Percentiles rank a stretch among this genome's conserved stretches.
Conservation (phyloP, 2,113 vertebrate species). For the Alaudala cheleensis region DNA sequence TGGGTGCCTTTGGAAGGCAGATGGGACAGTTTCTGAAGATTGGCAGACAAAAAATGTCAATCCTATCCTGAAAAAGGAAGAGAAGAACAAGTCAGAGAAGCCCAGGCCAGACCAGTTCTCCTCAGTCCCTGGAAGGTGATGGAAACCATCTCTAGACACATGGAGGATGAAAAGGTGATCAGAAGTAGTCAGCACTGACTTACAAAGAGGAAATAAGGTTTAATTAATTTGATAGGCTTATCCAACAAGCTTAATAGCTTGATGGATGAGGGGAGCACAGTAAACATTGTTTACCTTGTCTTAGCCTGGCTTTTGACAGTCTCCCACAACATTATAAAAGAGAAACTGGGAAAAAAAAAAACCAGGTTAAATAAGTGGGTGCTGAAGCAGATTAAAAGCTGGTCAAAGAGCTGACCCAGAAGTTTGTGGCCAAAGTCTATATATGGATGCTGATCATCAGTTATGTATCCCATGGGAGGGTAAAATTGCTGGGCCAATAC, state of each 20-base stretch:
- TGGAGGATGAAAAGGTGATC: background rate
- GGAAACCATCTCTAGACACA: background rate
- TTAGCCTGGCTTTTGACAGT: background rate
- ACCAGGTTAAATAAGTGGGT: background rate
- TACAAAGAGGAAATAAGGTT: background rate
- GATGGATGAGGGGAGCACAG: background rate
- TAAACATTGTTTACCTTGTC: background rate
- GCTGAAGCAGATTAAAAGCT: background rate
- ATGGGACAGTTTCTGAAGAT: background rate
- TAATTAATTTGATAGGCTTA: background rate
- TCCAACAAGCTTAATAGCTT: background rate
- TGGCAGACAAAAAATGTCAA: background rate
- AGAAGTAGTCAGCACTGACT: background rate
- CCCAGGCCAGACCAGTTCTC: background rate
- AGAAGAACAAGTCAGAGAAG: background rate
- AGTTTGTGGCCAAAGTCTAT: background rate
- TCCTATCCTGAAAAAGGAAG: background rate
- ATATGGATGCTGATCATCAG: background rate
- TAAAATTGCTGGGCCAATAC: background rate
- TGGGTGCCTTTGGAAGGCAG: background rate
- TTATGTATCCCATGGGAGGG: fast-evolving
- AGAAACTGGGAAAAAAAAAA: background rate
- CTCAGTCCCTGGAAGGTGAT: background rate
- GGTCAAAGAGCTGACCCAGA: background rate
- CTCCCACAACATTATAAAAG: background rate